phyloP scores from a whole-genome alignment of 2,888 invertebrate genomes.

The Archips crataeganus region DNA sequence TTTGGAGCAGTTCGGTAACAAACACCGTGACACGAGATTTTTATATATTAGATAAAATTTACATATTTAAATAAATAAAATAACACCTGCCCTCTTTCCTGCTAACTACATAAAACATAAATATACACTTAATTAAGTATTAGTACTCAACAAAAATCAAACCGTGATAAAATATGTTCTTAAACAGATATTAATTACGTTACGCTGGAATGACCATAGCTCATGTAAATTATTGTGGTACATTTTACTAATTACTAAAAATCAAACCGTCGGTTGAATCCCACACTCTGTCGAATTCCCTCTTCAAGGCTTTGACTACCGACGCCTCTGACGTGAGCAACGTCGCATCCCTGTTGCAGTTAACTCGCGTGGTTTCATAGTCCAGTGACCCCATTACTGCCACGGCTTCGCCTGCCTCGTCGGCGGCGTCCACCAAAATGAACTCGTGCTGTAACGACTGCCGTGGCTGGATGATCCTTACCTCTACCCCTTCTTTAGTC shows the following conservation, averaged over 20 bases:
- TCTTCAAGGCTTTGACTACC: constrained; percentile 57
- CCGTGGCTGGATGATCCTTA: constrained; percentile 59
- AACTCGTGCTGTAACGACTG: constrained; percentile 68
- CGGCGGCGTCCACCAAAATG: constrained; percentile 61
- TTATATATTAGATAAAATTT: too few relatives aligned
- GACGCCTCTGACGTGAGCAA: constrained; percentile 62
- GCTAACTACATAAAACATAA: neutral
- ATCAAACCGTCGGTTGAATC: constrained; percentile 42
- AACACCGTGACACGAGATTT: too few relatives aligned
- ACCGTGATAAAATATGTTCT: neutral
- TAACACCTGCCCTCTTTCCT: neutral
- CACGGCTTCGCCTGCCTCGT: constrained; percentile 53
- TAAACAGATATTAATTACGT: neutral
- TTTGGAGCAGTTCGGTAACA: too few relatives aligned
- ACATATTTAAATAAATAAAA: neutral
- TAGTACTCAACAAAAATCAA: neutral
- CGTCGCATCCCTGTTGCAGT: constrained; percentile 62
- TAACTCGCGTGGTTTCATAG: constrained; percentile 58
- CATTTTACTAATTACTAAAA: neutral
- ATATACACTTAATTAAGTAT: neutral
- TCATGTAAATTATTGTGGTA: too few relatives aligned
- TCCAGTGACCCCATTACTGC: constrained; percentile 67
- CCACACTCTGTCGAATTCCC: constrained; percentile 72
- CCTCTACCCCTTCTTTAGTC: constrained; percentile 59
- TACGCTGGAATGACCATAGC: neutral